These are phyloP conservation scores for Nebria ingens DNA, from an alignment of 1,140 invertebrate species.

Conservation along the genomic window DNA sequence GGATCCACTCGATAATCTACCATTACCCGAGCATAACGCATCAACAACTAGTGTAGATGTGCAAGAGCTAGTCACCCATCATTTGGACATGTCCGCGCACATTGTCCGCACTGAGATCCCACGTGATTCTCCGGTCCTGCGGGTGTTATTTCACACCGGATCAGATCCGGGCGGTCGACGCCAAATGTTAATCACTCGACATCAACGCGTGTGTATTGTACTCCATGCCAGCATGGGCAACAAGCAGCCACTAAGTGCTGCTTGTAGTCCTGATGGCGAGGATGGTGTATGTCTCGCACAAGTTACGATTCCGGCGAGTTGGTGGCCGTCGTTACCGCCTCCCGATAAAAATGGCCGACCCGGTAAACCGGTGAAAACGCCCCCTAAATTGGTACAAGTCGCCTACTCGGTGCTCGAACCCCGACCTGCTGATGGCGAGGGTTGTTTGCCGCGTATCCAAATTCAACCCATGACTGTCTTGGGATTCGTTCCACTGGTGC, in stretches of 20 bases:
- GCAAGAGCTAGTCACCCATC: conserved; percentile 57
- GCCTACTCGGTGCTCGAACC: conserved; percentile 77
- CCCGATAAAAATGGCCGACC: conserved; percentile 45
- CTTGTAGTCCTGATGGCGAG: conserved; percentile 78
- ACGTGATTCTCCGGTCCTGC: conserved; percentile 72
- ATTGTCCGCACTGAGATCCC: conserved; percentile 74
- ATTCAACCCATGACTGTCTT: conserved; percentile 65
- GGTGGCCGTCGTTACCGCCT: conserved; percentile 70
- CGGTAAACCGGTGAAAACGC: conserved; percentile 45
- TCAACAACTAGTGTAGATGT: conserved; percentile 41
- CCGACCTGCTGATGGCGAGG: conserved; percentile 48
- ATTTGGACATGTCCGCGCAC: conserved; percentile 82
- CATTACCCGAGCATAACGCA: conserved; percentile 14
- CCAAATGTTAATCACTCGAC: conserved; percentile 38
- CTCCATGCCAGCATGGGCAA: conserved; percentile 55
- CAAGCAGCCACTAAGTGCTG: conserved; percentile 53
- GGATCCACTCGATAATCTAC: conserved; percentile 45
- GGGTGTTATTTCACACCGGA: conserved; percentile 83
- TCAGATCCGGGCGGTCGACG: conserved; percentile 56
- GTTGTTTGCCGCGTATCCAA: conserved; percentile 62
- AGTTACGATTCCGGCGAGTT: conserved; percentile 66
- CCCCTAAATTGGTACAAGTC: conserved; percentile 61
- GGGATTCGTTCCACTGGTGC: conserved; percentile 58
- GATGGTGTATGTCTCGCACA: conserved; percentile 84
- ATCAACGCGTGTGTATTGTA: conserved; percentile 60